Conservation (phyloP, 2,888 invertebrate species). For the Siphonodentalium dalli region DNA sequence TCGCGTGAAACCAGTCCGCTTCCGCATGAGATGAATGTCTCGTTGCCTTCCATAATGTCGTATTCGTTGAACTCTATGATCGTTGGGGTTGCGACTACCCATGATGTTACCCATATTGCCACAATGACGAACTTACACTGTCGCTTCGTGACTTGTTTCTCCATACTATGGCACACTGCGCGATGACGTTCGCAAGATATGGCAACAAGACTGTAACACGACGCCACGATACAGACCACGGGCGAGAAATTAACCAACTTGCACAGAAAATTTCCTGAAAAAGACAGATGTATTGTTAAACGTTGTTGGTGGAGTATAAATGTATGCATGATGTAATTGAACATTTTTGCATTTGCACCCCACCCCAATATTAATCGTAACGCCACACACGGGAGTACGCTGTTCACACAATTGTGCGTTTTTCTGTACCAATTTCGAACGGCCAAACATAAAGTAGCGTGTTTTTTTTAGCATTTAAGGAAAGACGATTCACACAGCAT, state of each 20-base stretch:
- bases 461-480: too few species aligned
- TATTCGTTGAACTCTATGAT: slow-evolving; percentile 27
- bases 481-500: too few species aligned
- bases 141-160: slow-evolving; percentile 18
- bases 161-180: slow-evolving; percentile 26
- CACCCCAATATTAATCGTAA: too few species aligned
- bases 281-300: background rate
- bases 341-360: too few species aligned
- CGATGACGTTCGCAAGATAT: slow-evolving; percentile 39
- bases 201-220: slow-evolving; percentile 39
- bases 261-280: slow-evolving; percentile 30
- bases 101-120: slow-evolving; percentile 24
- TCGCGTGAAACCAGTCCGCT: slow-evolving; percentile 1
- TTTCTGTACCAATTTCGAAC: too few species aligned
- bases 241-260: slow-evolving; percentile 37
- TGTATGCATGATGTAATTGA: too few species aligned
- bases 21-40: slow-evolving; percentile 6
- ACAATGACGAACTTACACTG: slow-evolving; percentile 22
- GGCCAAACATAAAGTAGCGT: too few species aligned
- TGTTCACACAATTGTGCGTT: too few species aligned
- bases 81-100: slow-evolving; percentile 27
- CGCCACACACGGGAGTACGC: too few species aligned
- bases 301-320: too few species aligned
- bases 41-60: background rate
- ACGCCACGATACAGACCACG: slow-evolving; percentile 37